These are phyloP conservation scores for Gambelia wislizenii DNA, from an alignment of 2,797 vertebrate species.

Conservation along the genomic window DNA sequence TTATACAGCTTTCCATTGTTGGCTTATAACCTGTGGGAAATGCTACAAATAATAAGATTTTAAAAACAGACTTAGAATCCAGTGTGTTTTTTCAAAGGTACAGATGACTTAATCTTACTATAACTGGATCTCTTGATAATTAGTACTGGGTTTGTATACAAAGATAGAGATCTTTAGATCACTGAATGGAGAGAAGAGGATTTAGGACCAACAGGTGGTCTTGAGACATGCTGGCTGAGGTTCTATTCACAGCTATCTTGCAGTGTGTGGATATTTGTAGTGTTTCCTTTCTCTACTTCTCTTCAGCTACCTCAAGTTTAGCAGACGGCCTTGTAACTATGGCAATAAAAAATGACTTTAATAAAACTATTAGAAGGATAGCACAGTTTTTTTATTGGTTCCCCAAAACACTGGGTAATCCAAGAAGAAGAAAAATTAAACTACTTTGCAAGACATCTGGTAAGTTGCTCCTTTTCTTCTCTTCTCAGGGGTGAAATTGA, in stretches of 20 bases:
- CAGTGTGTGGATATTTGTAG: conserved; percentile 45
- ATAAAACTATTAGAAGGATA: conserved; percentile 78
- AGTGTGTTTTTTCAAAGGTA: conserved; percentile 42
- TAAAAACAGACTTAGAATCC: conserved; percentile 52
- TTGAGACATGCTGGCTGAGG: conserved; percentile 70
- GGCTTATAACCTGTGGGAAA: conserved; percentile 17
- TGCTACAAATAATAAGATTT: conserved; percentile 15
- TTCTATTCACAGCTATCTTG: conserved; percentile 66
- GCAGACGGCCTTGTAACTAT: conserved; percentile 60
- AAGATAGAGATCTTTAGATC: conserved; percentile 66
- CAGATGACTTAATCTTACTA: conserved; percentile 66
- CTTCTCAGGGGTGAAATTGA: conserved; percentile 21
- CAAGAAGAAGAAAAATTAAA: conserved; percentile 71
- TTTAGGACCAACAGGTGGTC: conserved; percentile 80
- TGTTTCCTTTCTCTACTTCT: conserved; percentile 13
- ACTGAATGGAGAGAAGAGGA: conserved; percentile 73
- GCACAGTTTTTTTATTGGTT: conserved; percentile 75
- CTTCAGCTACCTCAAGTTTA: conserved; percentile 35
- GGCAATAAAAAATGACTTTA: conserved; percentile 76
- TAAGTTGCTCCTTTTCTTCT: conserved; percentile 60
- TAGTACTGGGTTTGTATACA: conserved; percentile 73
- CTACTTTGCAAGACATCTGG: conserved; percentile 74
- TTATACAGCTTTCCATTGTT: neutral
- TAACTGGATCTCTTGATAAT: conserved; percentile 64
- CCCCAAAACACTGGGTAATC: conserved; percentile 72